A percentile compares a stretch with the other conserved stretches of the same genome.
Evolutionary conservation across 1,140 invertebrate species (phyloP).

Genomic region (Antheraea pernyi): DNA sequence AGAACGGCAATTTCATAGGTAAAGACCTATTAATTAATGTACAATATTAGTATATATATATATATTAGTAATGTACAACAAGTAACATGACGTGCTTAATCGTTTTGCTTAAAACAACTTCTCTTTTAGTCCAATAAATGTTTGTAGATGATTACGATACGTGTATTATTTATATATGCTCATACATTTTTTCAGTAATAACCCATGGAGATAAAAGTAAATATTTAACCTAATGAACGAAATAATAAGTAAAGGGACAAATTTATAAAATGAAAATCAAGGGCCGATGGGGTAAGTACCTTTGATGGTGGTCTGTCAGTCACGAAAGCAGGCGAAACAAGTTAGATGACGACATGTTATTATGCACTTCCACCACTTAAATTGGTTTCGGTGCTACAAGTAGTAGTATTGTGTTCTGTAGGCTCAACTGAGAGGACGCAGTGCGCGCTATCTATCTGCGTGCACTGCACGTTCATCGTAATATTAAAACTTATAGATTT

Average conservation of each 20-base stretch:
- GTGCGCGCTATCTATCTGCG: slow-evolving; percentile 26
- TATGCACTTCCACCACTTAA: slow-evolving; percentile 9
- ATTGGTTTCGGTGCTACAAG: not conserved
- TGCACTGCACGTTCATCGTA: slow-evolving; percentile 18
- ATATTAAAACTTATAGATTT: not conserved
- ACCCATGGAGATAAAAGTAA: no score
- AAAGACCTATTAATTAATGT: no score
- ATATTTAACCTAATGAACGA: no score
- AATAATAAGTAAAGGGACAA: not conserved
- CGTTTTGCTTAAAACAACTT: no score
- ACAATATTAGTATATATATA: no score
- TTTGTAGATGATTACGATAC: no score
- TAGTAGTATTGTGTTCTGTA: not conserved
- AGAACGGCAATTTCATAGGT: no score
- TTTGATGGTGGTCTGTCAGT: not conserved
- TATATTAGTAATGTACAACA: no score
- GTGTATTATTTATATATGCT: no score
- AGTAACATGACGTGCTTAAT: no score
- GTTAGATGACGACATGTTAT: slow-evolving; percentile 18
- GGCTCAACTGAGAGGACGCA: slow-evolving; percentile 1
- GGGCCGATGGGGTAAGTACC: not conserved
- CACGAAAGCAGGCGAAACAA: not conserved
- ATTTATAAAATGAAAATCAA: not conserved
- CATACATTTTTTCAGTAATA: no score
- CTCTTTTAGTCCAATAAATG: no score